Evolutionary conservation across 2,888 invertebrate genomes (phyloP), one percentile per base, ranked within the genome.

Genomic region (Stenchaetothrips biformis): DNA sequence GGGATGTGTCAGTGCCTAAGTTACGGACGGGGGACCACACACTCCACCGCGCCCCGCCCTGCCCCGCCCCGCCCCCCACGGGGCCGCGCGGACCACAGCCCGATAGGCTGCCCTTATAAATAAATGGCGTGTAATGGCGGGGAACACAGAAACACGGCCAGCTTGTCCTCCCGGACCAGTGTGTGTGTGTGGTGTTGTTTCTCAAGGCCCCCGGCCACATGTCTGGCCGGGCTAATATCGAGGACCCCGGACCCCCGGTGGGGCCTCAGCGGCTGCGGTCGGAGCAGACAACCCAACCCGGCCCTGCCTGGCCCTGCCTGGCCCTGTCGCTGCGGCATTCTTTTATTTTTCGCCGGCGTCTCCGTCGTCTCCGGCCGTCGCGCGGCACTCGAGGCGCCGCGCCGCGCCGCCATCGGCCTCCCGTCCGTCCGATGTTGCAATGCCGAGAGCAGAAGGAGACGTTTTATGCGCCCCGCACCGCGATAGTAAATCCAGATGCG

Each of bases 1-100:
- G 67, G 67, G 67, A 74, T 74, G 67, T 74, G 67, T 21, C 67
- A 74, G 67, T 74, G 67, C 67, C 67, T 74, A 74, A 74, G 67
- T 74, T 74, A 74, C 67, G 21, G 67, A 18, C 59, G 37, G 59
- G 16, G 59, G 59, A 59, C 59, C 59, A 59, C 59, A 59, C 16
- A 59, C 59, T 18, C 59, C 6, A 16, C 16, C 59, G 4, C 59
- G 18, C 49, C 49, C 53, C 53, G 13, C 7, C 13, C 7, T 6
- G 53, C 53, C 11, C 53, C 53, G 16, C 53, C 53, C 53, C 53
- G 16, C 4, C 53, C 53, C 53, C 11, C 13, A 9, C 21, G 21
- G 21, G 2, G 67, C 21, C 67, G 21, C 7, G 25, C 25, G 11
- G 25, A 11, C 6, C 11, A 9, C 21, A 7, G 21, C 67, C 67